These are phyloP conservation scores for Neoitamus cyanurus DNA, from an alignment of 2,888 invertebrate species.

Conservation along the genomic window DNA sequence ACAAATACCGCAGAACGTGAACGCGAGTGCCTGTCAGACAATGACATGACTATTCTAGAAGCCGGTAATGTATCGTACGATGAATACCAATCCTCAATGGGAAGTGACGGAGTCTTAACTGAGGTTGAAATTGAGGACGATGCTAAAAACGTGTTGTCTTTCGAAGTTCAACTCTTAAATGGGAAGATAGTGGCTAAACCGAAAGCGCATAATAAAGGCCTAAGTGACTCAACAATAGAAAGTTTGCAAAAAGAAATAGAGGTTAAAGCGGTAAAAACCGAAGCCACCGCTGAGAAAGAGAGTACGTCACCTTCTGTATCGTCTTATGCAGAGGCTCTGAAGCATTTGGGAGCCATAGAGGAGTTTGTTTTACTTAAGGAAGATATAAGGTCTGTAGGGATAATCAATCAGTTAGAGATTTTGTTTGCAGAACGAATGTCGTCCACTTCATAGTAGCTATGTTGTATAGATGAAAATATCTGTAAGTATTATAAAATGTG, in stretches of 20 bases:
- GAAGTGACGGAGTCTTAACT: background rate
- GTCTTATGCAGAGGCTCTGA: slow-evolving; percentile 44
- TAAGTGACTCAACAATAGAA: too few species aligned
- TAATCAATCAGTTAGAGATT: slow-evolving; percentile 48
- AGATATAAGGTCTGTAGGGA: slow-evolving; percentile 42
- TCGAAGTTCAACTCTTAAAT: background rate
- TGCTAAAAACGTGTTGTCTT: background rate
- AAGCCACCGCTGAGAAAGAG: background rate
- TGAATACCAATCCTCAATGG: background rate
- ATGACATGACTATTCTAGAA: background rate
- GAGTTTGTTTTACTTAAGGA: slow-evolving; percentile 43
- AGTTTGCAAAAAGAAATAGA: too few species aligned
- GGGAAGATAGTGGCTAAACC: background rate
- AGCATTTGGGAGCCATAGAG: slow-evolving; percentile 43
- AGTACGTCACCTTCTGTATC: background rate
- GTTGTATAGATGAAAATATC: too few species aligned
- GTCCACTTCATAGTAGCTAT: background rate
- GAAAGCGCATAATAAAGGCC: background rate
- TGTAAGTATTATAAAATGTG: too few species aligned
- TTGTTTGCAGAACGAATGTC: slow-evolving; percentile 36
- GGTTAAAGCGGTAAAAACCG: background rate
- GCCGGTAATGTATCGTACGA: background rate
- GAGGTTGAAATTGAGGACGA: background rate
- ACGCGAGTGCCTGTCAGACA: too few species aligned
- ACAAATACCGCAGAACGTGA: background rate